Evolutionary conservation across 2,888 invertebrate species (phyloP), one percentile per base, ranked within the genome.

Genomic region (Meiosimyza decipiens): DNA sequence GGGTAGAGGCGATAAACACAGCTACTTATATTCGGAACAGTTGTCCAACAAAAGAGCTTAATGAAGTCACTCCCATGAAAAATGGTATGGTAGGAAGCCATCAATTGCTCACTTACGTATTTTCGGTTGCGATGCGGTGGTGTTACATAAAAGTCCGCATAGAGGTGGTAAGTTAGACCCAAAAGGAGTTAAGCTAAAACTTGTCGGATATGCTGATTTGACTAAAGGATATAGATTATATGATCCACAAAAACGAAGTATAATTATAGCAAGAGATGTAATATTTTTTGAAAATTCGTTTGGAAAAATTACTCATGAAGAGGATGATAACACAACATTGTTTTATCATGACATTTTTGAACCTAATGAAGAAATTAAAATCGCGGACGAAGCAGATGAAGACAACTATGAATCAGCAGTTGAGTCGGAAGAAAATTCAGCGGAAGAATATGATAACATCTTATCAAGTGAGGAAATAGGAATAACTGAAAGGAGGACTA

Each of bases 11-110:
- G 6, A 59, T 79, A 4, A 75, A 74, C 66, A 76, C 77, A 0
- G 76, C 77, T n/a, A 70, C 70, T 2, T 78, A 77, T 40, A 74
- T 78, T 2, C 47, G 77, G 69, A 80, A 78, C 71, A 73, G 76
- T 9, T 76, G 71, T 5, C 71, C 71, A 9, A 72, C 76, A 1
- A 75, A 77, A 68, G 16, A 75, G 15, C 59, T 75, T n/a, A 62
- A 66, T 9, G 64, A 71, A 3, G 71, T 63, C 54, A 76, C 78
- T 0, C 78, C 77, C 9, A 76, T 69, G 70, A 77, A 50, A n/a
- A 51, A 16, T 22, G 22, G 22, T 22, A 22, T 22, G 22, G 22
- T 22, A 22, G 22, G 2, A 22, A 2, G 22, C 22, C 22, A 22
- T 22, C 22, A 22, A 22, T 22, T 22, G 22, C 22, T 22, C 2